phyloP scores from a whole-genome alignment of 2,888 invertebrate species.

The Xestia sexstrigata region DNA sequence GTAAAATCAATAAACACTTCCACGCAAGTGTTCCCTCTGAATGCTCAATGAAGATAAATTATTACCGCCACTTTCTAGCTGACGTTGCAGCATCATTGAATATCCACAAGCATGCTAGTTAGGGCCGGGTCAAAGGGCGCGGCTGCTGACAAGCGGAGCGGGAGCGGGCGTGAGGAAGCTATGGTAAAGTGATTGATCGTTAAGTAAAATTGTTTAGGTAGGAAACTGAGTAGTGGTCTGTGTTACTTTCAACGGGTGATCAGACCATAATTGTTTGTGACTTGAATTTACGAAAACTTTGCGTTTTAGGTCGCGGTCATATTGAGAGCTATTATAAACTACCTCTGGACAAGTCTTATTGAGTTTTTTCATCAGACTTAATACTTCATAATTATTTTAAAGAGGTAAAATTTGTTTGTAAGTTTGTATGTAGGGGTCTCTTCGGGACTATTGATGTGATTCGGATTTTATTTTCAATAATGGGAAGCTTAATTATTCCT shows the following conservation, averaged over 20 bases:
- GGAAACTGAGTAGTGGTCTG: not conserved
- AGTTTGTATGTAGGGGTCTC: too few species aligned
- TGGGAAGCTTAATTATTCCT: too few species aligned
- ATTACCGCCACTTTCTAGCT: slow-evolving; percentile 28
- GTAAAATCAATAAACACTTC: slow-evolving; percentile 31
- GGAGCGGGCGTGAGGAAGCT: slow-evolving; percentile 6
- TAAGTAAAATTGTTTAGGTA: slow-evolving; percentile 8
- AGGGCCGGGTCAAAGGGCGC: slow-evolving; percentile 49
- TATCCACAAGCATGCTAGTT: slow-evolving; percentile 54
- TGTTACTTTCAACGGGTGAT: not conserved
- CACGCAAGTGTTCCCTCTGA: slow-evolving; percentile 25
- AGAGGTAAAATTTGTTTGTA: too few species aligned
- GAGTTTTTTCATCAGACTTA: too few species aligned
- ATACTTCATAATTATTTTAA: too few species aligned
- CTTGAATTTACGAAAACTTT: not conserved
- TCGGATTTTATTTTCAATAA: too few species aligned
- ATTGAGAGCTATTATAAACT: not conserved
- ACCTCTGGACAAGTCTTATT: too few species aligned
- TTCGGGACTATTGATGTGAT: too few species aligned
- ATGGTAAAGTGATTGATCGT: slow-evolving; percentile 27
- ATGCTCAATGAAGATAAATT: slow-evolving; percentile 50
- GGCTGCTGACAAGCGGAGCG: slow-evolving; percentile 7
- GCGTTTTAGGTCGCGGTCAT: not conserved
- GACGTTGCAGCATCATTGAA: slow-evolving; percentile 39
- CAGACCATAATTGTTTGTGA: not conserved